Evolutionary conservation across 1,140 invertebrate species (phyloP), one percentile per base, ranked within the genome.

Genomic region (Hermetia illucens): DNA sequence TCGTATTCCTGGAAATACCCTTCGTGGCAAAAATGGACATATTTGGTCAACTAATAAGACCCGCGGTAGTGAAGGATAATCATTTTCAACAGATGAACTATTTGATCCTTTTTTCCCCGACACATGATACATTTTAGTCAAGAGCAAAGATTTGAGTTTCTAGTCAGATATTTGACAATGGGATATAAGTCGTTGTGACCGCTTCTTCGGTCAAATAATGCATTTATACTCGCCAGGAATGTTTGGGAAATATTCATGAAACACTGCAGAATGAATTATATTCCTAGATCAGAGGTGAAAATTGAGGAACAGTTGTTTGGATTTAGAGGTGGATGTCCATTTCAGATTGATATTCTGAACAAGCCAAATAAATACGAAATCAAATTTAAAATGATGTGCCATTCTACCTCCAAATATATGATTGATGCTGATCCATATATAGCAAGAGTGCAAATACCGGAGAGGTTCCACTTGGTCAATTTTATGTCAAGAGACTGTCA

Each of bases 221-320:
- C 16, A 5, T 34, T 34, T 17, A 20, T 34, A 4, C 33, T 24
- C 15, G 35, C 25, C 3, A 10, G 35, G 13, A 36, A 21, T 9
- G 18, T 38, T n/a, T 38, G 24, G 3, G 12, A 38, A 18, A 30
- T 38, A 12, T 38, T 31, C 18, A 38, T 38, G 32, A 29, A 38
- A 17, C 36, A 38, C 12, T 30, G 36, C 13, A 4, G 21, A 38
- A 29, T 4, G 12, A 38, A 10, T 27, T 30, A 38, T 10, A 18
- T 20, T 17, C 24, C 27, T n/a, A 29, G 36, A 17, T 22, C 19
- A 22, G 30, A 18, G 12, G 38, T 24, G 22, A 25, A 24, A 24
- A 34, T 25, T 16, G 38, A 27, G 10, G 34, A 40, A 24, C 21
- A 40, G 27, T 34, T 40, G 20, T 22, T 33, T 8, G 6, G 17